Evolutionary conservation across 2,888 invertebrate species (phyloP), one percentile per base, ranked within the genome.

Genomic region (Trachelus stipa): DNA sequence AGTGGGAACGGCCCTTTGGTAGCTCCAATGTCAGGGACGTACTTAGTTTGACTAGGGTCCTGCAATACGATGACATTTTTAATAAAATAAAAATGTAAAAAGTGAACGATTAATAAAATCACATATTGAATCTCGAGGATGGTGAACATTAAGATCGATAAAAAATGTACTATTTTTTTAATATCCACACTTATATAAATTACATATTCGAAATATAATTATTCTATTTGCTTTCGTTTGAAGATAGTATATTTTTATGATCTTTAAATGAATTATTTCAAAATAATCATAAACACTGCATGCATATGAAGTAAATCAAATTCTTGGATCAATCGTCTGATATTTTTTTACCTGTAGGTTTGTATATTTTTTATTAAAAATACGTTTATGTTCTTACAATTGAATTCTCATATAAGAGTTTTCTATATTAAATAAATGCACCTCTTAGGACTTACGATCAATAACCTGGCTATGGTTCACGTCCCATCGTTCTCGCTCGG

Each of bases 1-100:
- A 77, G 80, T 69, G 77, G 80, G 75, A 56, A 40, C 23, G 68
- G 56, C 79, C 76, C 76, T 74, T 74, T 69, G 73, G 69, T 77
- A 35, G 75, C 74, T 35, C 15, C 77, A 30, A 34, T 68, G 31
- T 69, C 77, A 77, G 77, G 74, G 23, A 12, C 11, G 77, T 31
- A 12, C 30, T 34, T 74, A 34, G 74, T 37, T 34, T 35, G 6
- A 34, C 11, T 37, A 34, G 23, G 30, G 37, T 35, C 74, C 11
- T n/a, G 23, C 6, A 15, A 9, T 23, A 9, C 56, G 56, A 56
- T 9, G 9, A 2, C 1, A 56, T 23, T 56, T 56, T 23, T 56
- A 56, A 23, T 23, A 56, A 0, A 56, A 23, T 56, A 9, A 56
- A 56, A 56, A 23, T 56, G 23, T 9, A 15, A 56, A 9, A 9